Evolutionary conservation across 2,888 invertebrate species (phyloP).

Genomic region (Actias luna): DNA sequence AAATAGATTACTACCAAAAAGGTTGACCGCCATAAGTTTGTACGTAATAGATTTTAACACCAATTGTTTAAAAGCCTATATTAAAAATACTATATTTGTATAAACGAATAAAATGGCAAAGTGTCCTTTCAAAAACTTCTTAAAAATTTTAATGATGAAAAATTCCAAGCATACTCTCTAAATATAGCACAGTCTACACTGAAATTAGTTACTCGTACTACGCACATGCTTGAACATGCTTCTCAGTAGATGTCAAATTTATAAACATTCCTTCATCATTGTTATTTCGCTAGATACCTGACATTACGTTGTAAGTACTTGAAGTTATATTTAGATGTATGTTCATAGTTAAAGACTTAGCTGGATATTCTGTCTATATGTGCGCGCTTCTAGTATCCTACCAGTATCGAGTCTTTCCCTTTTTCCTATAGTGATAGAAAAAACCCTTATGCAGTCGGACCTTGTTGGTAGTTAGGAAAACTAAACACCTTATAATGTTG

Average conservation of each 20-base stretch:
- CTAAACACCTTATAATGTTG: no score
- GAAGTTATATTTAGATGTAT: background rate
- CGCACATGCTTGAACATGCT: constrained; percentile 6
- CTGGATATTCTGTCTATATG: background rate
- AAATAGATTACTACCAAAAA: no score
- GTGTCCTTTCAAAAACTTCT: background rate
- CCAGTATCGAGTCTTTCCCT: no score
- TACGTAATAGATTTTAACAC: no score
- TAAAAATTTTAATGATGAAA: constrained; percentile 10
- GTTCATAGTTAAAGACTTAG: background rate
- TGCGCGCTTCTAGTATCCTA: background rate
- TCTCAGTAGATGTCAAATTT: constrained; percentile 1
- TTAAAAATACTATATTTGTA: no score
- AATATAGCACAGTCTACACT: constrained; percentile 9
- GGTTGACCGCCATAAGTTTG: no score
- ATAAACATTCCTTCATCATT: constrained; percentile 10
- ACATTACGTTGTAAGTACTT: background rate
- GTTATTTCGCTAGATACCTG: background rate
- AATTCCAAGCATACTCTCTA: constrained; percentile 11
- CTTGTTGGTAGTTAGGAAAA: no score
- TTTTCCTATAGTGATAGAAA: no score
- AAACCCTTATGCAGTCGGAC: no score
- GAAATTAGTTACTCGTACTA: constrained; percentile 17
- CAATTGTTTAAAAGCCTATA: no score
- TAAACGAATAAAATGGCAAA: no score